A percentile compares a stretch with the other conserved stretches of the same genome.
Evolutionary conservation across 53 echinoderm and acorn worm species (phyloP).

Genomic region (Temnopleurus reevesii): DNA sequence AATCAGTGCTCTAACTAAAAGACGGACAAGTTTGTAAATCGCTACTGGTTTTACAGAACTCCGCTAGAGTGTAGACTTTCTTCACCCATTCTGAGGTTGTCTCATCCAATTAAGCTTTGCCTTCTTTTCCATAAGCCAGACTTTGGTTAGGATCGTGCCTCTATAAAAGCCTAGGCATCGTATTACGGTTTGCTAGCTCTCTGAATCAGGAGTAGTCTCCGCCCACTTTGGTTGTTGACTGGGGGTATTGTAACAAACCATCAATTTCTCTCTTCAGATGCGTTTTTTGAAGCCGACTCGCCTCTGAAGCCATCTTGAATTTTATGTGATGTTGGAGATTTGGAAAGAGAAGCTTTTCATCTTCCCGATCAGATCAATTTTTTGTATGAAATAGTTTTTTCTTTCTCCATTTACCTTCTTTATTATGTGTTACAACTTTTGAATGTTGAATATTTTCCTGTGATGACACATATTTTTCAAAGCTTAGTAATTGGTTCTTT

Average conservation of each 20-base stretch:
- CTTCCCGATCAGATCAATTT: no score
- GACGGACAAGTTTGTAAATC: not conserved
- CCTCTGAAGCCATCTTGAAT: no score
- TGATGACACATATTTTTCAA: no score
- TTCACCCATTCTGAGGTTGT: slow-evolving; percentile 46
- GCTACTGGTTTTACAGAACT: not conserved
- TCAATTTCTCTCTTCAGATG: slow-evolving; percentile 4
- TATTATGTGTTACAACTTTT: no score
- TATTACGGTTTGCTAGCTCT: not conserved
- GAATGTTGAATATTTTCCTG: no score
- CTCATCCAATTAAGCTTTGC: not conserved
- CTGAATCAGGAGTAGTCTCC: not conserved
- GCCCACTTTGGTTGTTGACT: not conserved
- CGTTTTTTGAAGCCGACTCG: no score
- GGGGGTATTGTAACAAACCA: not conserved
- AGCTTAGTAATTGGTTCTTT: no score
- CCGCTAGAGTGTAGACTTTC: not conserved
- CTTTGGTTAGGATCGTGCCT: slow-evolving; percentile 31
- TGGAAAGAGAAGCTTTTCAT: no score
- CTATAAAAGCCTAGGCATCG: not conserved
- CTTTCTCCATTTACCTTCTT: no score
- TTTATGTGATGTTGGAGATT: no score
- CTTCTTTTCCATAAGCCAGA: slow-evolving; percentile 45
- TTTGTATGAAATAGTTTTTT: no score
- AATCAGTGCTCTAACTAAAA: not conserved